Evolutionary conservation across 2,888 invertebrate genomes (phyloP).

Genomic region (Rotaria macrura): DNA sequence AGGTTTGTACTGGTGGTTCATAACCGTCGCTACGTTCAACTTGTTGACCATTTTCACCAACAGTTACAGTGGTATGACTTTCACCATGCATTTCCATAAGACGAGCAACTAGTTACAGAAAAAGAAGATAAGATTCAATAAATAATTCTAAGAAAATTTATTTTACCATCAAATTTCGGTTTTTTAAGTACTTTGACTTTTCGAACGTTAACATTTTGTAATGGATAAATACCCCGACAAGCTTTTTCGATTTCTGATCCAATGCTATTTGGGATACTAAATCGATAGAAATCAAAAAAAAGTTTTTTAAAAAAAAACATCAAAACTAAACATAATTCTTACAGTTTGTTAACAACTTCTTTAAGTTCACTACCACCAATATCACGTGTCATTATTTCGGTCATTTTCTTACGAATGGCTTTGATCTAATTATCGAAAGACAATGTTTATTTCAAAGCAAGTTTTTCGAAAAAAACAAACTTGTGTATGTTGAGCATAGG

Average conservation of each 20-base stretch:
- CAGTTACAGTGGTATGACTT: conserved; percentile 48
- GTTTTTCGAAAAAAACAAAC: too few species aligned
- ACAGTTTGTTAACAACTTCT: conserved; percentile 83
- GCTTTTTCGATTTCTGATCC: conserved; percentile 97
- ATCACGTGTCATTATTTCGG: conserved; percentile 83
- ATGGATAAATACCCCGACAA: conserved; percentile 88
- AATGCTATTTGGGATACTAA: conserved; percentile 79
- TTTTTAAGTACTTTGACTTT: conserved; percentile 98
- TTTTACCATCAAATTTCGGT: conserved; percentile 75
- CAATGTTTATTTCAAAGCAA: too few species aligned
- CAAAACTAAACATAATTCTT: conserved; percentile 40
- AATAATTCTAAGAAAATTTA: too few species aligned
- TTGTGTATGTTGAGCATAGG: conserved; percentile 94
- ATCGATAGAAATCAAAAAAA: too few species aligned
- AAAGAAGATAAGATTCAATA: conserved; percentile 23
- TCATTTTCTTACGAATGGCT: conserved; percentile 90
- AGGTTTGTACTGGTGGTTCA: conserved; percentile 91
- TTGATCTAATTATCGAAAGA: conserved; percentile 57
- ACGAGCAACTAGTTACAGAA: conserved; percentile 58
- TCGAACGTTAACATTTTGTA: conserved; percentile 93
- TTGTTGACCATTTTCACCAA: conserved; percentile 44
- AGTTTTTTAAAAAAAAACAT: too few species aligned
- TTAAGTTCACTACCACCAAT: conserved; percentile 80
- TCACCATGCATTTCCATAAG: conserved; percentile 90
- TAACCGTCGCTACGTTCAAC: conserved; percentile 60